phyloP scores from a whole-genome alignment of 2,888 invertebrate species.

The Thelaira solivaga region DNA sequence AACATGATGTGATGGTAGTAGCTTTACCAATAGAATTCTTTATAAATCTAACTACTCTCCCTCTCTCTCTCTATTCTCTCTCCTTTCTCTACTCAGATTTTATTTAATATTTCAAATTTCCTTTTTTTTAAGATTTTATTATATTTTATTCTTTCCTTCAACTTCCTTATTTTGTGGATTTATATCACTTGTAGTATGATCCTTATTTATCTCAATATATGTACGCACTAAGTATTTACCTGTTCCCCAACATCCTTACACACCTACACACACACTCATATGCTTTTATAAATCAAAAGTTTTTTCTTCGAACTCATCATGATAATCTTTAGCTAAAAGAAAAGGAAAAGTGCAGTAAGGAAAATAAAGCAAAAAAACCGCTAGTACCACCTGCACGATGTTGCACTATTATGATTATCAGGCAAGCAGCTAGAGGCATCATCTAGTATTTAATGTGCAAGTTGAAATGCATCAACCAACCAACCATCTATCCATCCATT shows the following conservation, averaged over 20 bases:
- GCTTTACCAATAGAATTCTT: too few relatives aligned
- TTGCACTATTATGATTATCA: constrained; percentile 46
- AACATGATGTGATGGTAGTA: too few relatives aligned
- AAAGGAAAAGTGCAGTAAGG: not conserved
- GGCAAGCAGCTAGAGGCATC: constrained; percentile 15
- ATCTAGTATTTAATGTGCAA: constrained; percentile 1
- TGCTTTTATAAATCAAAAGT: constrained; percentile 53
- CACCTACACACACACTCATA: not conserved
- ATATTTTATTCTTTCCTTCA: not conserved
- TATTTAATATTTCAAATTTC: too few relatives aligned
- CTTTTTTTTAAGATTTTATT: too few relatives aligned
- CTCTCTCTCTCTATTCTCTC: too few relatives aligned
- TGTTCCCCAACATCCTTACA: constrained; percentile 32
- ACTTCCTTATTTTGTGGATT: constrained; percentile 18
- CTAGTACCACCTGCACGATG: constrained; percentile 19
- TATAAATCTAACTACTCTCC: too few relatives aligned
- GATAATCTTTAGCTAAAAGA: constrained; percentile 30
- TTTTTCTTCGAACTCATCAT: constrained; percentile 52
- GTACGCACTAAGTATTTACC: constrained; percentile 39
- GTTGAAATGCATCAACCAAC: constrained; percentile 29
- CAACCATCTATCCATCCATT: not conserved
- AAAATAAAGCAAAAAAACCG: not conserved
- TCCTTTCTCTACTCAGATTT: too few relatives aligned
- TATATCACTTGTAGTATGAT: constrained; percentile 28
- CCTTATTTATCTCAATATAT: constrained; percentile 53